Conservation (phyloP, 2,113 vertebrate genomes). For the Excalfactoria chinensis region DNA sequence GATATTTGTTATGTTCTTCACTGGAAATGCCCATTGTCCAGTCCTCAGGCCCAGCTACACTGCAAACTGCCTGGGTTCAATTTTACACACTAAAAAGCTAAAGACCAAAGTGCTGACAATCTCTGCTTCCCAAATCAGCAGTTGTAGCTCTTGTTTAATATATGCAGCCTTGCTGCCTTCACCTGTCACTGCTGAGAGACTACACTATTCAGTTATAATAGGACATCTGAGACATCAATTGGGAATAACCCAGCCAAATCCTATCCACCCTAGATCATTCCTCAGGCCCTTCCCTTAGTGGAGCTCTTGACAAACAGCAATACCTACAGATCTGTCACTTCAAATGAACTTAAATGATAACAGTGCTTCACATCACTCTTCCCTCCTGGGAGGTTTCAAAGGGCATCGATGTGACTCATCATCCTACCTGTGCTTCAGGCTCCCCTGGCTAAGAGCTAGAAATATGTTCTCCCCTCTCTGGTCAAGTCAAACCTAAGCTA, state of each 20-base stretch:
- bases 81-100: neutral
- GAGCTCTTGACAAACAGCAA: neutral
- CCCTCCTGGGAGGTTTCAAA: neutral
- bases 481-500: neutral
- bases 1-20: neutral
- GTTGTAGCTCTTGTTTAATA: neutral
- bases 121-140: neutral
- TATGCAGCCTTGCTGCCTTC: neutral
- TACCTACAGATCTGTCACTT: slow-evolving; percentile 9
- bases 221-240: neutral
- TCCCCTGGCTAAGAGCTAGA: neutral
- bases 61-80: neutral
- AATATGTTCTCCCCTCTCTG: neutral
- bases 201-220: neutral
- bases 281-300: neutral
- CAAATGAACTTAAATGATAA: neutral
- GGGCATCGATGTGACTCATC: neutral
- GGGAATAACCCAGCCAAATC: neutral
- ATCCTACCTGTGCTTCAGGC: neutral
- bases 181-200: neutral
- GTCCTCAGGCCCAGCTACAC: neutral
- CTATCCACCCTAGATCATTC: neutral
- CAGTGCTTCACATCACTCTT: neutral
- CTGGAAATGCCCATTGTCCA: neutral
- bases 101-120: neutral